phyloP scores from a whole-genome alignment of 2,113 vertebrate genomes.

The Odocoileus hemionus region DNA sequence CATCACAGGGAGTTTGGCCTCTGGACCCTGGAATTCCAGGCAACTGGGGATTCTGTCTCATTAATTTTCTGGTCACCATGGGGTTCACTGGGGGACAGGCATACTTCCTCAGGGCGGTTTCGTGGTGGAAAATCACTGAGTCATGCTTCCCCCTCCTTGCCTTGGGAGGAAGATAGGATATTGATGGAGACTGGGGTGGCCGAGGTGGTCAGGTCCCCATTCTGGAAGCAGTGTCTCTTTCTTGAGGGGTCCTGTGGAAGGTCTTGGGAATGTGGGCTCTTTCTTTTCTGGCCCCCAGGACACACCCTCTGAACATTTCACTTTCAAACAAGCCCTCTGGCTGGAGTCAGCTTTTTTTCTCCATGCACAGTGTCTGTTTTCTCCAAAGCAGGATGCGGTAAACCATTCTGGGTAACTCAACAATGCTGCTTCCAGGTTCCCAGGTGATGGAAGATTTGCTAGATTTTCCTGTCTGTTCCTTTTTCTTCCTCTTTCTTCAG shows the following conservation, averaged over 20 bases:
- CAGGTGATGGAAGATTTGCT: accelerated
- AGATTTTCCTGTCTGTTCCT: neutral
- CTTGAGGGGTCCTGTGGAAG: accelerated
- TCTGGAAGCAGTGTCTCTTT: accelerated
- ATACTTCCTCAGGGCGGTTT: neutral
- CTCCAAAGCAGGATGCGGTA: neutral
- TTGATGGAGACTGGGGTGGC: neutral
- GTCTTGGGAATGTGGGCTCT: accelerated
- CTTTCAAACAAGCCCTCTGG: neutral
- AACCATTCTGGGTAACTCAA: accelerated
- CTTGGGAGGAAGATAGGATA: neutral
- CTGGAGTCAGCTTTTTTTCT: neutral
- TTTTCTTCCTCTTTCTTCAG: neutral
- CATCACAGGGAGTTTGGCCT: accelerated
- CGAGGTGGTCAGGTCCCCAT: accelerated
- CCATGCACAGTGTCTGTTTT: no score
- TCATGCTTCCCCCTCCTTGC: accelerated
- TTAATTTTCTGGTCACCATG: neutral
- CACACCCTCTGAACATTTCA: accelerated
- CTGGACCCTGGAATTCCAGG: neutral
- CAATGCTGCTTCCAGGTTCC: neutral
- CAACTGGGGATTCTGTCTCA: neutral
- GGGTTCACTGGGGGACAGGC: neutral
- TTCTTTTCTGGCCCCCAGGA: neutral
- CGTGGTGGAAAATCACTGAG: neutral